Conservation (phyloP, 2,797 vertebrate genomes). For the Garrulus glandarius region DNA sequence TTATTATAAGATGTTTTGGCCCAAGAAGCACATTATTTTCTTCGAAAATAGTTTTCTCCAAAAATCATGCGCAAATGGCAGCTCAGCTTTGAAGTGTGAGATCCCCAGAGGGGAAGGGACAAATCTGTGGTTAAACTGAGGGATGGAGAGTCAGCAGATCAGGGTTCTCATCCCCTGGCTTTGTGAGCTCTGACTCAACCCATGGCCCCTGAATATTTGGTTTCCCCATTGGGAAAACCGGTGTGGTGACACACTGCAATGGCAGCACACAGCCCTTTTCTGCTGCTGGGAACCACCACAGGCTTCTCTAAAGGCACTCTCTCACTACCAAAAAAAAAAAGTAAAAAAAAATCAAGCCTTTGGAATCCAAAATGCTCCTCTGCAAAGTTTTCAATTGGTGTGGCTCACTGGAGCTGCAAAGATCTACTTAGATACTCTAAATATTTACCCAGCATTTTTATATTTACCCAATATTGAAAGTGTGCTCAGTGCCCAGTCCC, state of each 20-base stretch:
- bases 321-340: not conserved
- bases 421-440: not conserved
- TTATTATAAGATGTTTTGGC: not conserved
- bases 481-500: accelerated
- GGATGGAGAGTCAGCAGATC: not conserved
- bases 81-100: not conserved
- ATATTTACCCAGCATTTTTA: not conserved
- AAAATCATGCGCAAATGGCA: accelerated
- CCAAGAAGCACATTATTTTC: not conserved
- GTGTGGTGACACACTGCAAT: not conserved
- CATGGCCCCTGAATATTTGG: not conserved
- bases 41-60: not conserved
- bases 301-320: not conserved
- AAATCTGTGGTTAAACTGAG: not conserved
- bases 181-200: not conserved
- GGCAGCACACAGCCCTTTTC: not conserved
- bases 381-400: not conserved
- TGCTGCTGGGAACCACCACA: not conserved
- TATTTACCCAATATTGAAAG: not conserved
- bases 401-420: not conserved
- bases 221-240: not conserved
- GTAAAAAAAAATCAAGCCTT: not conserved
- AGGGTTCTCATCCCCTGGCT: not conserved
- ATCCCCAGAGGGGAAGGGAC: not conserved
- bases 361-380: not conserved